Evolutionary conservation across 2,113 vertebrate species (phyloP).

Genomic region (Prunella himalayana): DNA sequence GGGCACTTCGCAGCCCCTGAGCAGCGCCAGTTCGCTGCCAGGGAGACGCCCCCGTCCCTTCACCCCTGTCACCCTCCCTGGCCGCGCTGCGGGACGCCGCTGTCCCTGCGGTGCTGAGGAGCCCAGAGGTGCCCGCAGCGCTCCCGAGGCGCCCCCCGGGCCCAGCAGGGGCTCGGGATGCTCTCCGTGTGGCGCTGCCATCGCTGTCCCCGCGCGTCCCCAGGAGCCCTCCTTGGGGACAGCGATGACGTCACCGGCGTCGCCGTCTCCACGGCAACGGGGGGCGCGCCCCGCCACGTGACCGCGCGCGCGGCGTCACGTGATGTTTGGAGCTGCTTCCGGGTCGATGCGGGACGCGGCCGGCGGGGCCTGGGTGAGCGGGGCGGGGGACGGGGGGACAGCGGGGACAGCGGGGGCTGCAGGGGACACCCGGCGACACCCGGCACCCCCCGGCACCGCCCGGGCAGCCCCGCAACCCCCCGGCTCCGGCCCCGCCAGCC

Average conservation of each 20-base stretch:
- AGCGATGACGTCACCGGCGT: neutral
- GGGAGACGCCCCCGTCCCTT: neutral
- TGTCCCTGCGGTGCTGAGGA: fast-evolving
- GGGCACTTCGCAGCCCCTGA: too few species aligned
- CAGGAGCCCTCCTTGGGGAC: fast-evolving
- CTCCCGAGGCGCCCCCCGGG: fast-evolving
- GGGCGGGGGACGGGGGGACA: neutral
- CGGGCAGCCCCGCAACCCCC: fast-evolving
- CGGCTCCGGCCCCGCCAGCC: neutral
- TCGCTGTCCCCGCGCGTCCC: neutral
- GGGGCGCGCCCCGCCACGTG: constrained; percentile 28
- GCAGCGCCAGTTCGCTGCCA: neutral
- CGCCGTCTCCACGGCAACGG: constrained; percentile 45
- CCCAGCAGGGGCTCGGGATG: fast-evolving
- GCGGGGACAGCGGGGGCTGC: too few species aligned
- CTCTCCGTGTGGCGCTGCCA: fast-evolving
- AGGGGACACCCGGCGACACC: too few species aligned
- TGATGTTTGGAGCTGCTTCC: constrained; percentile 72
- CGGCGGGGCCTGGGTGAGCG: constrained; percentile 48
- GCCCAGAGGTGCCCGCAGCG: fast-evolving
- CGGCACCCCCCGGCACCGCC: neutral
- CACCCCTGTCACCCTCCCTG: neutral
- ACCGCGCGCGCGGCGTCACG: constrained; percentile 37
- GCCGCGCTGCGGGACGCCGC: neutral
- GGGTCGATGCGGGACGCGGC: constrained; percentile 74